Evolutionary conservation across 2,888 invertebrate genomes (phyloP).

Genomic region (Apotomis betuletana): DNA sequence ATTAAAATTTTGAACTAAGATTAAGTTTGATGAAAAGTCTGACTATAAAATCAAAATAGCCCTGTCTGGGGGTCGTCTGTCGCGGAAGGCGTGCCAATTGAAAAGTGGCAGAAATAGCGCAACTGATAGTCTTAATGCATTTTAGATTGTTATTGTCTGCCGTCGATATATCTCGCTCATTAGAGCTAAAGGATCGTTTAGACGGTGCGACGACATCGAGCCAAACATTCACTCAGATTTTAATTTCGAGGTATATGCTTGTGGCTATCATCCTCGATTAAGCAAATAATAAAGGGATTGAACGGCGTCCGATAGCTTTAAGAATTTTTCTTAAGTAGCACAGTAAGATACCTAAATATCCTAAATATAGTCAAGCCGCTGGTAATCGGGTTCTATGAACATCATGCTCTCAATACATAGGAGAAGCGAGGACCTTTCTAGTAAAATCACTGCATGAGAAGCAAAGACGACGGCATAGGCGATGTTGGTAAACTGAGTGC

Average conservation of each 20-base stretch:
- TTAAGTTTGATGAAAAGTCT: background rate
- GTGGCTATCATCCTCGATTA: no score
- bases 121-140: conserved; percentile 15
- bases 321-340: no score
- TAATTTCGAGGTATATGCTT: no score
- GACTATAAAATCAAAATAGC: conserved; percentile 7
- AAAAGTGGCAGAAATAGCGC: conserved; percentile 8
- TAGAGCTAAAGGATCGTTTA: background rate
- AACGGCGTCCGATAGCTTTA: no score
- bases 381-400: no score
- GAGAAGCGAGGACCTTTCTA: no score
- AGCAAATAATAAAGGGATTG: no score
- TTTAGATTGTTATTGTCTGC: conserved; percentile 29
- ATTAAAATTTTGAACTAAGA: background rate
- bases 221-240: background rate
- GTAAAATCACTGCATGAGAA: no score
- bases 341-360: no score
- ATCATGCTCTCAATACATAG: no score
- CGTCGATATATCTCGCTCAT: background rate
- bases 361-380: no score
- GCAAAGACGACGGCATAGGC: no score
- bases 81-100: conserved; percentile 4
- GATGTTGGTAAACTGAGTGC: background rate
- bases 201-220: background rate
- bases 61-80: conserved; percentile 1